Evolutionary conservation across 2,888 invertebrate species (phyloP).

Genomic region (Plagodis pulveraria): DNA sequence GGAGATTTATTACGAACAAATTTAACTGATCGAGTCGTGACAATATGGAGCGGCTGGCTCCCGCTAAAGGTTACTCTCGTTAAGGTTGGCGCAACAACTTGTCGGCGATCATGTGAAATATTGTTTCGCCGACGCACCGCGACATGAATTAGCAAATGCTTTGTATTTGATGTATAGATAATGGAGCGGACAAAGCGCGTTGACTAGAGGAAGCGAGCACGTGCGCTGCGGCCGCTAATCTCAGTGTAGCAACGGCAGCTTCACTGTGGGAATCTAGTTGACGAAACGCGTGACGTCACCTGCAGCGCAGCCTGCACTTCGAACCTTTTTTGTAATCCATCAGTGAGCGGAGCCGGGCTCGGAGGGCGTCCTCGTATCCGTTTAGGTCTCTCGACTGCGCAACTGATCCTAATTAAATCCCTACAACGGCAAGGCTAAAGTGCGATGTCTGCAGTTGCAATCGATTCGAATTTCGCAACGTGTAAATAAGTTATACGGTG

Average conservation of each 20-base stretch:
- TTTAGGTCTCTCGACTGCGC: slow-evolving; percentile 78
- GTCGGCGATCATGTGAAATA: slow-evolving; percentile 61
- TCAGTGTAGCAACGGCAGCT: slow-evolving; percentile 51
- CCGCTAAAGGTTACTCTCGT: slow-evolving; percentile 81
- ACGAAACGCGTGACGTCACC: slow-evolving; percentile 70
- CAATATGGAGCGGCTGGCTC: slow-evolving; percentile 76
- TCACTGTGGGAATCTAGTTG: slow-evolving; percentile 69
- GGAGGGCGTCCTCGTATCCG: slow-evolving; percentile 82
- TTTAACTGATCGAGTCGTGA: slow-evolving; percentile 69
- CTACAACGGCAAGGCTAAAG: slow-evolving; percentile 82
- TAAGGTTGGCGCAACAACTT: slow-evolving; percentile 70
- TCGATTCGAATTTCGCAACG: slow-evolving; percentile 84
- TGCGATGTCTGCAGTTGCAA: slow-evolving; percentile 83
- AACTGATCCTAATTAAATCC: slow-evolving; percentile 85
- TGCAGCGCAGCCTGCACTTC: slow-evolving; percentile 56
- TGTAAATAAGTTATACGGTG: slow-evolving; percentile 83
- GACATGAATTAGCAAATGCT: slow-evolving; percentile 32
- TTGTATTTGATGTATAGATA: slow-evolving; percentile 22
- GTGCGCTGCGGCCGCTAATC: slow-evolving; percentile 49
- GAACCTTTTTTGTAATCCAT: slow-evolving; percentile 71
- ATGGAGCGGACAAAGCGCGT: slow-evolving; percentile 36
- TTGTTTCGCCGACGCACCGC: slow-evolving; percentile 44
- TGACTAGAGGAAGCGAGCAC: slow-evolving; percentile 31
- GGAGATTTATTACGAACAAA: slow-evolving; percentile 69
- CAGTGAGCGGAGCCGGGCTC: slow-evolving; percentile 73